phyloP scores from a whole-genome alignment of 2,888 invertebrate species.

The Eurois occulta region DNA sequence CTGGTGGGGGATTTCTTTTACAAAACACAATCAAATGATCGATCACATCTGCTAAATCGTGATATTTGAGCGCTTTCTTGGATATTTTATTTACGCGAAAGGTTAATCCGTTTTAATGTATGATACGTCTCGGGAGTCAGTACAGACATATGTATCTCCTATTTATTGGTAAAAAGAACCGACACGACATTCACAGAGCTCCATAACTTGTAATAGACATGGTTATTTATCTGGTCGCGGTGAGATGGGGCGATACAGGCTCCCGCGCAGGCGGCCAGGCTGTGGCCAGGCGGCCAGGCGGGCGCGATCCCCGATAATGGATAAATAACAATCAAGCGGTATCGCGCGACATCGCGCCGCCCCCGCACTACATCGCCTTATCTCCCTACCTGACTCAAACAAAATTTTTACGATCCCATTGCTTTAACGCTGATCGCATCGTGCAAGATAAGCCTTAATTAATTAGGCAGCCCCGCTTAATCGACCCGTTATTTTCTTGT shows the following conservation, averaged over 20 bases:
- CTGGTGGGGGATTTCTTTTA: conserved; percentile 36
- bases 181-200: conserved; percentile 11
- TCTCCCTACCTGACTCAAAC: conserved; percentile 77
- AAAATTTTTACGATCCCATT: conserved; percentile 82
- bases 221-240: conserved; percentile 76
- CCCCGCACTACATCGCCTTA: conserved; percentile 68
- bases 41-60: conserved; percentile 50
- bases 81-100: conserved; percentile 32
- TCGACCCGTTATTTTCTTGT: conserved; percentile 82
- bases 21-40: conserved; percentile 56
- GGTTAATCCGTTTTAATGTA: conserved; percentile 44
- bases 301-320: conserved; percentile 81
- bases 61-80: conserved; percentile 17
- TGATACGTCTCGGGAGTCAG: conserved; percentile 8
- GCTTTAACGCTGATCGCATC: conserved; percentile 80
- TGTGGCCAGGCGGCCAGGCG: conserved; percentile 70
- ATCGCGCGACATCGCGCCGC: conserved; percentile 79
- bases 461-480: conserved; percentile 82
- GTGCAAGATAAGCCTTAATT: conserved; percentile 81
- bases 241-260: conserved; percentile 77
- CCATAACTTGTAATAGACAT: conserved; percentile 68
- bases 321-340: conserved; percentile 85
- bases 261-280: conserved; percentile 77
- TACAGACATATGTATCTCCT: conserved; percentile 22
- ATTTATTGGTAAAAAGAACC: conserved; percentile 43